Evolutionary conservation across 2,797 vertebrate species (phyloP).

Genomic region (Sebastes aleutianus): DNA sequence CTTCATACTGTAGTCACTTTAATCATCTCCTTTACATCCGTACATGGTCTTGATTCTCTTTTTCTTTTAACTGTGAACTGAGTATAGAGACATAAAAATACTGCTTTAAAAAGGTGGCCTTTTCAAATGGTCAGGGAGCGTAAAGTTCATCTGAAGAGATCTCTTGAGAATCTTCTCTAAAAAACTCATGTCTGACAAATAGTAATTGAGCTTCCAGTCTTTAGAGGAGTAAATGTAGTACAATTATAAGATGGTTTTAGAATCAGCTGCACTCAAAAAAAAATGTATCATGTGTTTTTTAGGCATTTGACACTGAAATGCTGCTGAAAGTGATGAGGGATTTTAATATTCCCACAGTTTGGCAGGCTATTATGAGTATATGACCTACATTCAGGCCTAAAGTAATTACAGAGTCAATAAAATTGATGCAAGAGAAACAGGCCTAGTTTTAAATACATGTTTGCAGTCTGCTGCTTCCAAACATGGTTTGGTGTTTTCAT

Average conservation of each 20-base stretch:
- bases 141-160: not conserved
- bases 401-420: not conserved
- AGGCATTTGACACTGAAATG: not conserved
- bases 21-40: not conserved
- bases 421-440: not conserved
- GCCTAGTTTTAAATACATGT: not conserved
- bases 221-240: not conserved
- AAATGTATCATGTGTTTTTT: not conserved
- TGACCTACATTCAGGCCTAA: not conserved
- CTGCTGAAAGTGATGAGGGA: not conserved
- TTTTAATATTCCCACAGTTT: not conserved
- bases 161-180: not conserved
- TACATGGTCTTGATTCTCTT: not conserved
- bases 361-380: not conserved
- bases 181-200: not conserved
- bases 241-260: not conserved
- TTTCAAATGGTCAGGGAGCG: not conserved
- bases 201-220: not conserved
- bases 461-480: not conserved
- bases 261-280: not conserved
- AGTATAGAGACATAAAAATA: not conserved
- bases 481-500: not conserved
- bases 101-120: not conserved
- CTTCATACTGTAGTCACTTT: not conserved
- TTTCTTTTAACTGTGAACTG: not conserved